phyloP scores from a whole-genome alignment of 2,113 vertebrate species.

The Protobothrops mucrosquamatus region DNA sequence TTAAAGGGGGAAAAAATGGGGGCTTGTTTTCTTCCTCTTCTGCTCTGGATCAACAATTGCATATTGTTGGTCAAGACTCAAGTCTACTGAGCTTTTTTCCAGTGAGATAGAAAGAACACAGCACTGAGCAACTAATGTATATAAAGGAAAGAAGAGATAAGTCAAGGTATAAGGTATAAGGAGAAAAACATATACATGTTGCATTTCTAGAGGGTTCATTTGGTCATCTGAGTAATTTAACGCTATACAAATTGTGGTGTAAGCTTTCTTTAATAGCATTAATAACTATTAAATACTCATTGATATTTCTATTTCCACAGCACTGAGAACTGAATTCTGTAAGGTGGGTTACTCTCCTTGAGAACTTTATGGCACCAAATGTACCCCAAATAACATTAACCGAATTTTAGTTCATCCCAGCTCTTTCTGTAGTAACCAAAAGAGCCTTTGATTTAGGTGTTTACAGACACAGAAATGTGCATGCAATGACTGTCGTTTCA shows the following conservation, averaged over 20 bases:
- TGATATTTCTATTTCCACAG: not conserved
- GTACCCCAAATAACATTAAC: too few species aligned
- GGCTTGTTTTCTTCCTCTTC: not conserved
- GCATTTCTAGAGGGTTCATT: not conserved
- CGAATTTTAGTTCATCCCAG: not conserved
- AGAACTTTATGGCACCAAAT: not conserved
- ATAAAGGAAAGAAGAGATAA: not conserved
- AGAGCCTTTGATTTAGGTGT: not conserved
- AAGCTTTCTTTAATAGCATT: not conserved
- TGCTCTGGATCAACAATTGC: not conserved
- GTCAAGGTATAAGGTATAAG: not conserved
- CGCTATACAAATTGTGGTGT: not conserved
- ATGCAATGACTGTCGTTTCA: not conserved
- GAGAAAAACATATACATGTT: not conserved
- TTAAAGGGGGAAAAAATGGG: not conserved
- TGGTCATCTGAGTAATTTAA: not conserved
- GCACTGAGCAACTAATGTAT: not conserved
- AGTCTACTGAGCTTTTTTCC: not conserved
- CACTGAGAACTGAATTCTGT: not conserved
- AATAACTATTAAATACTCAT: not conserved
- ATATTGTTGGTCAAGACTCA: not conserved
- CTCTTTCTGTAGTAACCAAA: not conserved
- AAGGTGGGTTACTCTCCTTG: not conserved
- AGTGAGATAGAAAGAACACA: not conserved
- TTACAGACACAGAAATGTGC: not conserved